Percentiles rank a stretch among this genome's conserved stretches.
Evolutionary conservation across 1,140 invertebrate species (phyloP).

Genomic region (Sarcophaga bullata): DNA sequence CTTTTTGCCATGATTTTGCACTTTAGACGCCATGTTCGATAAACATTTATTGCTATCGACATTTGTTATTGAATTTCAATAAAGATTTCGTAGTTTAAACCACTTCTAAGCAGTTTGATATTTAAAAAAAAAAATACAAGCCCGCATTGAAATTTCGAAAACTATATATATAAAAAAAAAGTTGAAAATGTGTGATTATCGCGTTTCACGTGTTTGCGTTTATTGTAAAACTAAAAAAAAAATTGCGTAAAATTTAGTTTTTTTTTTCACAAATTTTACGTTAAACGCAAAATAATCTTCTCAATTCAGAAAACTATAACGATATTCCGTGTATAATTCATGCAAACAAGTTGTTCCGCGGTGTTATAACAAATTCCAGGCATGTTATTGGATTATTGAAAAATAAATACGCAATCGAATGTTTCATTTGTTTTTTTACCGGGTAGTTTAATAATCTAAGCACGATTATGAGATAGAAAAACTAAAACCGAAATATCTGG

Average conservation of each 20-base stretch:
- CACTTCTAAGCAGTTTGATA: background rate
- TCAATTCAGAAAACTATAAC: too few species aligned
- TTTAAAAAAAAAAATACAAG: background rate
- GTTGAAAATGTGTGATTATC: background rate
- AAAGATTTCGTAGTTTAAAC: background rate
- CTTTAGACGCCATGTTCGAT: background rate
- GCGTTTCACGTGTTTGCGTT: background rate
- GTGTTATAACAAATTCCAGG: background rate
- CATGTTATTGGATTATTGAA: slow-evolving; percentile 12
- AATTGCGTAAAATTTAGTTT: too few species aligned
- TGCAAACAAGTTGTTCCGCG: too few species aligned
- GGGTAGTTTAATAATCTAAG: background rate
- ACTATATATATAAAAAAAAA: background rate
- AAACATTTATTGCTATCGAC: slow-evolving; percentile 2
- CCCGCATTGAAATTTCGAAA: background rate
- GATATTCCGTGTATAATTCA: background rate
- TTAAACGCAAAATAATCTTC: slow-evolving; percentile 11
- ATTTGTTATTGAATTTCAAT: slow-evolving; percentile 12
- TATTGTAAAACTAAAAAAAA: too few species aligned
- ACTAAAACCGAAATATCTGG: background rate
- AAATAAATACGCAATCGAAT: background rate
- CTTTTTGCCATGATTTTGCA: background rate
- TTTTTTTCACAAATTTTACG: background rate
- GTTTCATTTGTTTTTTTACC: background rate
- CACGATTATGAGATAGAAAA: slow-evolving; percentile 4